Percentiles rank a stretch among this genome's conserved stretches.
phyloP scores from a whole-genome alignment of 2,113 vertebrate species.

The Perca schrenkii region DNA sequence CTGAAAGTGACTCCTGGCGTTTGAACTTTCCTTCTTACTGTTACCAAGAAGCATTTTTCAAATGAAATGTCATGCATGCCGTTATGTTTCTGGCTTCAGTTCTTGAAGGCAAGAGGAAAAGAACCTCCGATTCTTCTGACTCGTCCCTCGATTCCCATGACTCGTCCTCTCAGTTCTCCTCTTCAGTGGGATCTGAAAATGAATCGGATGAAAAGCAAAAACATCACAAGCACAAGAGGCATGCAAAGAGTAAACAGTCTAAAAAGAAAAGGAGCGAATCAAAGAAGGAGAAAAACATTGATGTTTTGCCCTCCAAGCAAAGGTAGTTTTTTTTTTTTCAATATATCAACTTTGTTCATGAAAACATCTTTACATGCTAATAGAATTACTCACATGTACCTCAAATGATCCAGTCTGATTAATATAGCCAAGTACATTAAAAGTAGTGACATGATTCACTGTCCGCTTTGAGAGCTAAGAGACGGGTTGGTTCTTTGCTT shows the following conservation, averaged over 20 bases:
- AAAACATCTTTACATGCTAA: not conserved
- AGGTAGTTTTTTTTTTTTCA: conserved; percentile 40
- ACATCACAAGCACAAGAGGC: conserved; percentile 86
- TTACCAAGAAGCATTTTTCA: not conserved
- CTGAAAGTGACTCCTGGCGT: conserved; percentile 26
- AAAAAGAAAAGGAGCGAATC: conserved; percentile 87
- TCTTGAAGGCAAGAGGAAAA: conserved; percentile 90
- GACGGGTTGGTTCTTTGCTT: not conserved
- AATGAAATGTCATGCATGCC: not conserved
- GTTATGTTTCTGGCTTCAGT: conserved; percentile 77
- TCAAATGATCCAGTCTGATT: not conserved
- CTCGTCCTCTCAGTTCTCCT: conserved; percentile 83
- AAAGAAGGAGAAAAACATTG: conserved; percentile 74
- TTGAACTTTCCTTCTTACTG: conserved; percentile 19
- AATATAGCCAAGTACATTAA: not conserved
- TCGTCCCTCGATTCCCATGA: conserved; percentile 85
- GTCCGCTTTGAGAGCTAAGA: not conserved
- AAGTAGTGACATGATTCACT: not conserved
- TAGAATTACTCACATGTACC: not conserved
- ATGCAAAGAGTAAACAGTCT: conserved; percentile 85
- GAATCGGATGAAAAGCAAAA: conserved; percentile 86
- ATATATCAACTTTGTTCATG: not conserved
- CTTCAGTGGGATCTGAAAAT: conserved; percentile 86
- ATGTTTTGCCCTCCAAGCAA: conserved; percentile 22
- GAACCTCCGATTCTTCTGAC: conserved; percentile 85